Evolutionary conservation across 2,113 vertebrate genomes (phyloP).

Genomic region (Larimichthys polyactis): DNA sequence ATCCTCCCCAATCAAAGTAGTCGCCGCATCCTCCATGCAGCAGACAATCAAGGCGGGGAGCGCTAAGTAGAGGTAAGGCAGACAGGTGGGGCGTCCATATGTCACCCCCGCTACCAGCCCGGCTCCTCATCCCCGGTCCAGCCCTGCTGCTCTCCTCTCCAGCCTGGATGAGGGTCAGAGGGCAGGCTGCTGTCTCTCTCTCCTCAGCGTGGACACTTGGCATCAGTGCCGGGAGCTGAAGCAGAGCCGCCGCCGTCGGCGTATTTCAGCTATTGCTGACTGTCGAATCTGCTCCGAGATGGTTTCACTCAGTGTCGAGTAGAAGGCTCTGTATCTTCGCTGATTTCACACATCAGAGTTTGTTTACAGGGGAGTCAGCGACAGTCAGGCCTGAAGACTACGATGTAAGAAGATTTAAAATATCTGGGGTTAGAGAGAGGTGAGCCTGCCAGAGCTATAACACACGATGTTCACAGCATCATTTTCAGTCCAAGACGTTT

Average conservation of each 20-base stretch:
- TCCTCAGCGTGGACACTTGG: constrained; percentile 51
- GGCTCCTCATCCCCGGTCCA: constrained; percentile 31
- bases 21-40: background rate
- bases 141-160: constrained; percentile 34
- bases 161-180: constrained; percentile 60
- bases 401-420: too few species aligned
- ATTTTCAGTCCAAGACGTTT: too few species aligned
- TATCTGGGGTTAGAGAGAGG: too few species aligned
- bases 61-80: constrained; percentile 51
- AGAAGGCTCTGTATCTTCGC: background rate
- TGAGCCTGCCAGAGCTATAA: too few species aligned
- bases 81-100: constrained; percentile 68
- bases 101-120: constrained; percentile 30
- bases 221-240: background rate
- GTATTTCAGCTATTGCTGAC: background rate
- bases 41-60: constrained; percentile 26
- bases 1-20: constrained; percentile 3
- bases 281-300: background rate
- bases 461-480: too few species aligned
- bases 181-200: constrained; percentile 47
- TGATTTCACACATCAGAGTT: too few species aligned
- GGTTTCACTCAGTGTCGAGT: background rate
- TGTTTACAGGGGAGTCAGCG: too few species aligned
- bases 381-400: too few species aligned
- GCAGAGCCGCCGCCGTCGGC: background rate